A percentile compares a stretch with the other conserved stretches of the same genome.
phyloP scores from a whole-genome alignment of 2,797 vertebrate genomes.

The Sparus aurata region DNA sequence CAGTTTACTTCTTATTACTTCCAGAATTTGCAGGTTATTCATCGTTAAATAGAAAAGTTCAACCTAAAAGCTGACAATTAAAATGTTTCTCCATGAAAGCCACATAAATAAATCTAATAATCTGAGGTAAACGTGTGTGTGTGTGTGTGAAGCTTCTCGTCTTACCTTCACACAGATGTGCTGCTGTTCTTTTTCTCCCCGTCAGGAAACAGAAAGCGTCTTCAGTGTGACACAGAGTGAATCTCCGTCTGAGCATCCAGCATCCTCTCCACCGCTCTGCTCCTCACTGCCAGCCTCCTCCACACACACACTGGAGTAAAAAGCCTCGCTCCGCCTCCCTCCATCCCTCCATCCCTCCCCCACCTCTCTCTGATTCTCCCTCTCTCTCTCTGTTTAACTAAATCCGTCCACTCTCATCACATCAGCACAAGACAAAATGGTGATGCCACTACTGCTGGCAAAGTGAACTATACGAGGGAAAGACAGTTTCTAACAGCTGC shows the following conservation, averaged over 20 bases:
- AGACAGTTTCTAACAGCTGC: neutral
- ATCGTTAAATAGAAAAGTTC: neutral
- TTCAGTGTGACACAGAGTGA: slow-evolving; percentile 35
- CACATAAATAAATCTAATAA: accelerated
- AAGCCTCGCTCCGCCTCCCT: slow-evolving; percentile 56
- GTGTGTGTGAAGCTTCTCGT: neutral
- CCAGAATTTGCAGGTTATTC: too few relatives aligned
- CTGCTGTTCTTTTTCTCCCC: neutral
- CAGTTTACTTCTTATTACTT: neutral
- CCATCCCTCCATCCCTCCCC: slow-evolving; percentile 17
- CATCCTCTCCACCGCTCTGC: slow-evolving; percentile 48
- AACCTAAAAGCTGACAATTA: neutral
- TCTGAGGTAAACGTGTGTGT: neutral
- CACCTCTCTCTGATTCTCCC: neutral
- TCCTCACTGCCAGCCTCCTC: slow-evolving; percentile 63
- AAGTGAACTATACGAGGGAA: slow-evolving; percentile 24
- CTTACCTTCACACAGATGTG: slow-evolving; percentile 48
- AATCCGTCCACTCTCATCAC: slow-evolving; percentile 67
- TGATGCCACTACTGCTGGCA: slow-evolving; percentile 30
- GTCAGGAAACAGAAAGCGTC: slow-evolving; percentile 15
- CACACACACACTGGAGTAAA: slow-evolving; percentile 44
- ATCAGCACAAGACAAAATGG: slow-evolving; percentile 54
- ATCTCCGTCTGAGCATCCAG: slow-evolving; percentile 57
- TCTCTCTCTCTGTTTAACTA: slow-evolving; percentile 40
- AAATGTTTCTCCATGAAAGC: neutral